Evolutionary conservation across 2,888 invertebrate species (phyloP).

Genomic region (Amblyjoppa fuscipennis): DNA sequence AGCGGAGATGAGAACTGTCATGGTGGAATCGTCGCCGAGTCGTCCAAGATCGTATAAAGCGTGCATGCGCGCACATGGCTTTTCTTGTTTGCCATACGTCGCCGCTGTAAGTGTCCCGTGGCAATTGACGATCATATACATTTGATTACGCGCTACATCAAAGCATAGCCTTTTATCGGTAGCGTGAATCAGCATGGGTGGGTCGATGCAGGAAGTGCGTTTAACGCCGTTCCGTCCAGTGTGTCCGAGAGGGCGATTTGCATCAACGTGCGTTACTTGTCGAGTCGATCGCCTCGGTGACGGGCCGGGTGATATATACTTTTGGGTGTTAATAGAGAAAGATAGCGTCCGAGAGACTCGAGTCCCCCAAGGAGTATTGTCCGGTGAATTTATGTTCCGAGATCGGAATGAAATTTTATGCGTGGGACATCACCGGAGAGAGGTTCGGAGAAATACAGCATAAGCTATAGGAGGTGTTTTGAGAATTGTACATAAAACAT

Average conservation of each 20-base stretch:
- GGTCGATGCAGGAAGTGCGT: constrained; percentile 62
- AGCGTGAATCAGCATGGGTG: constrained; percentile 52
- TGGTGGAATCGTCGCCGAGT: constrained; percentile 5
- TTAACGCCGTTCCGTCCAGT: constrained; percentile 30
- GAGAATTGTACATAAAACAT: constrained; percentile 30
- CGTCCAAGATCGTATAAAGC: constrained; percentile 5
- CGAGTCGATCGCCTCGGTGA: constrained; percentile 42
- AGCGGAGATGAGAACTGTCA: background rate
- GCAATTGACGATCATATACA: constrained; percentile 47
- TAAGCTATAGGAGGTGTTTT: background rate
- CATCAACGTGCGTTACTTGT: constrained; percentile 53
- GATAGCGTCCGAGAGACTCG: constrained; percentile 25
- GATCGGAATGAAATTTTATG: constrained; percentile 51
- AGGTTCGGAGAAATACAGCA: constrained; percentile 1
- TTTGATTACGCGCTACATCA: constrained; percentile 50
- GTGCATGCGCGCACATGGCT: background rate
- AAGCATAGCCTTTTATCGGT: constrained; percentile 48
- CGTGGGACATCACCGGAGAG: constrained; percentile 47
- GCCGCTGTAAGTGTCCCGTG: constrained; percentile 29
- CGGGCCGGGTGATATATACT: constrained; percentile 42
- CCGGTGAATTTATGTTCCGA: constrained; percentile 47
- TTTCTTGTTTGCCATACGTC: constrained; percentile 19
- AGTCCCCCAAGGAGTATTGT: constrained; percentile 32
- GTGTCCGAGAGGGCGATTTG: constrained; percentile 31
- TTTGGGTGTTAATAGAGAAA: constrained; percentile 49